A percentile compares a stretch with the other conserved stretches of the same genome.
Evolutionary conservation across 2,888 invertebrate species (phyloP).

Genomic region (Neoscelio sp.): DNA sequence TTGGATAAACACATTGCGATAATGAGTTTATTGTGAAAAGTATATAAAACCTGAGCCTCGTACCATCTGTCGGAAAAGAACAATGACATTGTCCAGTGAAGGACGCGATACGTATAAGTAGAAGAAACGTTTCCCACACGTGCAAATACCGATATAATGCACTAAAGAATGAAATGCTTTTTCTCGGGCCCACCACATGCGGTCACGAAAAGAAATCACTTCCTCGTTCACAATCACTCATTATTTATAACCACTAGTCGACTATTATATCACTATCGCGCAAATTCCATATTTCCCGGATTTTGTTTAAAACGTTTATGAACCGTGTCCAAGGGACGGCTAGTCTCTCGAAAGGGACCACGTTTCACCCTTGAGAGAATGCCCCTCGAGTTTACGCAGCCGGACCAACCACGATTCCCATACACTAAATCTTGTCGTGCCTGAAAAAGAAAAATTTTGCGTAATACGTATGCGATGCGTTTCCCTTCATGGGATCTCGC

Average conservation of each 20-base stretch:
- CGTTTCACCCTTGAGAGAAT: conserved; percentile 63
- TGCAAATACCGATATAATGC: conserved; percentile 75
- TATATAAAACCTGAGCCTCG: conserved; percentile 63
- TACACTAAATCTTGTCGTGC: conserved; percentile 69
- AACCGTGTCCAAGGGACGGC: conserved; percentile 79
- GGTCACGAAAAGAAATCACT: conserved; percentile 71
- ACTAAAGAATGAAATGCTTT: conserved; percentile 71
- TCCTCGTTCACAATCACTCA: conserved; percentile 66
- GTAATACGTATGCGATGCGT: conserved; percentile 48
- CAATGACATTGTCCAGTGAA: conserved; percentile 51
- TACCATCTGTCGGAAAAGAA: conserved; percentile 70
- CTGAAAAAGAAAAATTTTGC: conserved; percentile 53
- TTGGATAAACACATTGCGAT: conserved; percentile 61
- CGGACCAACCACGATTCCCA: conserved; percentile 78
- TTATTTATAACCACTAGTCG: conserved; percentile 70
- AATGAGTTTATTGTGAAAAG: conserved; percentile 66
- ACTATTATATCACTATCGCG: conserved; percentile 59
- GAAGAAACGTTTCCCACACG: conserved; percentile 75
- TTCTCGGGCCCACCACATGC: conserved; percentile 73
- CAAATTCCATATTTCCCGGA: conserved; percentile 79
- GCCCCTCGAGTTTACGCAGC: conserved; percentile 79
- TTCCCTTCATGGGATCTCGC: conserved; percentile 47
- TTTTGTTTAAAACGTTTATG: conserved; percentile 82
- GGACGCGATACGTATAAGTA: conserved; percentile 23
- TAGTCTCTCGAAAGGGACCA: conserved; percentile 44